These are phyloP conservation scores for Cantharis rufa DNA, from an alignment of 2,888 invertebrate species.

Conservation along the genomic window DNA sequence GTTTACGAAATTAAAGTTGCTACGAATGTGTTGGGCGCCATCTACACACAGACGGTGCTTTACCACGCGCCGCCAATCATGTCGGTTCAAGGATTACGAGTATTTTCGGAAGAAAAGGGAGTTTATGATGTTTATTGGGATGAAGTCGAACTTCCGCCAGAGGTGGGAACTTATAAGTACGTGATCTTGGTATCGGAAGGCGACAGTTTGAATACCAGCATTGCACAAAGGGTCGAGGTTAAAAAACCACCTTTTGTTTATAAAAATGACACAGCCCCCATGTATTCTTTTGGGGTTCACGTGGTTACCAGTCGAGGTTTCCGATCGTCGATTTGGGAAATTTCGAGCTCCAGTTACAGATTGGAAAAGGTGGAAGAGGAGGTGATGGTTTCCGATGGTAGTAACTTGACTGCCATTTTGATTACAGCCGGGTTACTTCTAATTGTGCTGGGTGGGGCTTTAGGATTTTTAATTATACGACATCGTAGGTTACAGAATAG, in stretches of 20 bases:
- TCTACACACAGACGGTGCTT: constrained; percentile 56
- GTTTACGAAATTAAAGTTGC: constrained; percentile 60
- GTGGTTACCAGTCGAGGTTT: constrained; percentile 65
- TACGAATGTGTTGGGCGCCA: constrained; percentile 56
- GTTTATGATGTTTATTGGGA: constrained; percentile 71
- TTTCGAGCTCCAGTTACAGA: constrained; percentile 50
- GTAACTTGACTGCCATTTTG: constrained; percentile 48
- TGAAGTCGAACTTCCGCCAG: constrained; percentile 53
- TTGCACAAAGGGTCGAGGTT: constrained; percentile 56
- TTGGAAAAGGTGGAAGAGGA: constrained; percentile 6
- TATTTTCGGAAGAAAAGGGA: constrained; percentile 63
- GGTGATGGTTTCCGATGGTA: constrained; percentile 24
- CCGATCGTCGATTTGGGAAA: constrained; percentile 66
- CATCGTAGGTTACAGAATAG: constrained; percentile 76
- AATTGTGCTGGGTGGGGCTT: constrained; percentile 61
- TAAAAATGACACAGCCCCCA: constrained; percentile 57
- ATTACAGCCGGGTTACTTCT: constrained; percentile 62
- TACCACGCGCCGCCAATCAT: constrained; percentile 63
- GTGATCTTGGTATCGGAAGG: constrained; percentile 69
- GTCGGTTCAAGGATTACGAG: constrained; percentile 67
- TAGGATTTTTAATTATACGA: constrained; percentile 65
- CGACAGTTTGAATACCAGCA: constrained; percentile 57
- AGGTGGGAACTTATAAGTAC: constrained; percentile 57
- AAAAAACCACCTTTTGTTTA: constrained; percentile 63
- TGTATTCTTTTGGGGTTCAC: constrained; percentile 69